Evolutionary conservation across 2,113 vertebrate species (phyloP).

Genomic region (Telmatochromis bifrenatus): DNA sequence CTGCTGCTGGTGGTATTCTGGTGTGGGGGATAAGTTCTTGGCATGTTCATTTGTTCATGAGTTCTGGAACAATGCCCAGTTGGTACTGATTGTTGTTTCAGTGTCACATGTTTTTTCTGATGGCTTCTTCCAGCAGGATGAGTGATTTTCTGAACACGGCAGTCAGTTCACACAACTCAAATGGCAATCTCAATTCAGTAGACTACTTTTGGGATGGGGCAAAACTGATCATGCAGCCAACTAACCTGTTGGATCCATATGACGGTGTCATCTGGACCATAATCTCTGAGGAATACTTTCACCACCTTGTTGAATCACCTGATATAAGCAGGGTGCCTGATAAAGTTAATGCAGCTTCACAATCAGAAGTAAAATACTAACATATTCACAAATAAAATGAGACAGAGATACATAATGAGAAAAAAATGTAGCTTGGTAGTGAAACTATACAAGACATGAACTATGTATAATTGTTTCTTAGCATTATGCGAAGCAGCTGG

Average conservation of each 20-base stretch:
- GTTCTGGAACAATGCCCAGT: neutral
- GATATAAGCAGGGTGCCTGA: neutral
- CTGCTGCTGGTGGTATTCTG: neutral
- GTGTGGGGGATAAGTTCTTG: neutral
- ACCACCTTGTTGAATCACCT: neutral
- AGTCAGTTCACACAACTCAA: neutral
- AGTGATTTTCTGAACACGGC: neutral
- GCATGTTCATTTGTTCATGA: neutral
- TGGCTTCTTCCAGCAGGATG: neutral
- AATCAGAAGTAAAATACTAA: neutral
- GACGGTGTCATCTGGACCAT: neutral
- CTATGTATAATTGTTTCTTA: neutral
- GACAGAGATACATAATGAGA: neutral
- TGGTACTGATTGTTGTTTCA: neutral
- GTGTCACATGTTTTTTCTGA: neutral
- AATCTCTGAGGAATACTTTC: neutral
- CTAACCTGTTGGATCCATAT: neutral
- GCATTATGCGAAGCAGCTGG: neutral
- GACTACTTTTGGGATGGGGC: neutral
- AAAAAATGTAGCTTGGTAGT: neutral
- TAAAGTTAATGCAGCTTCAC: neutral
- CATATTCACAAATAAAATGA: neutral
- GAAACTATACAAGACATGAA: neutral
- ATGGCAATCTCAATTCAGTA: neutral
- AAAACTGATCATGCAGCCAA: neutral